A percentile compares a stretch with the other conserved stretches of the same genome.
phyloP scores from a whole-genome alignment of 2,113 vertebrate genomes.

The Ahaetulla prasina region DNA sequence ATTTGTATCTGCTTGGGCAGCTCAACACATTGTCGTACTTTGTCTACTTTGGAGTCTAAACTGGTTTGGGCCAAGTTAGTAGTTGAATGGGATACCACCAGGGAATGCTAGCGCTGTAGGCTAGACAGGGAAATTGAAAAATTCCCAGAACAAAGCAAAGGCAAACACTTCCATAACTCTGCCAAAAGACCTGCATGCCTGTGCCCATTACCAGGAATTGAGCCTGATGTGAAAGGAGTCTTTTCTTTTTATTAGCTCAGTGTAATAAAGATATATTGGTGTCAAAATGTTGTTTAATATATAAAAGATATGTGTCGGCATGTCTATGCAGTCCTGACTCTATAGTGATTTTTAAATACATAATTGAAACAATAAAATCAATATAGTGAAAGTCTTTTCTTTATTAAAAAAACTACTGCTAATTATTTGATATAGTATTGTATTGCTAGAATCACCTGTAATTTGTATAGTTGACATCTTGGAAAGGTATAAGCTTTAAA shows the following conservation, averaged over 20 bases:
- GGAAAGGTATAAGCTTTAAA: conserved; percentile 63
- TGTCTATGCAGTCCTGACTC: neutral
- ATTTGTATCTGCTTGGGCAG: neutral
- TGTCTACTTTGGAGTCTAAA: neutral
- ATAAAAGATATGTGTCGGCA: rapidly evolving
- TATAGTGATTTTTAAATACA: conserved; percentile 30
- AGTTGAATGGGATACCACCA: neutral
- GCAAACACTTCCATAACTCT: neutral
- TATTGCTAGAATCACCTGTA: conserved; percentile 56
- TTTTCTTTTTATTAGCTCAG: neutral
- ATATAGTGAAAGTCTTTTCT: conserved; percentile 43
- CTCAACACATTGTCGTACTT: neutral
- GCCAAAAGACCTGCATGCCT: neutral
- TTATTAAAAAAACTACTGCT: conserved; percentile 44
- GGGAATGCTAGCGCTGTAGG: neutral
- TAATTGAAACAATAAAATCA: conserved; percentile 51
- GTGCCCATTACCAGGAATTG: neutral
- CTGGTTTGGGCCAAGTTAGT: neutral
- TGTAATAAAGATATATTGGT: conserved; percentile 28
- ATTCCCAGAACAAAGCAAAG: neutral
- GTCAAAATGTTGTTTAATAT: conserved; percentile 10
- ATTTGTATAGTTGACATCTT: conserved; percentile 59
- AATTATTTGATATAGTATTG: conserved; percentile 53
- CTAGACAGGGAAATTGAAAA: neutral
- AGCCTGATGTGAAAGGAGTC: neutral